Evolutionary conservation across 1,140 invertebrate species (phyloP), one percentile per base, ranked within the genome.

Genomic region (Aphelinus certus): DNA sequence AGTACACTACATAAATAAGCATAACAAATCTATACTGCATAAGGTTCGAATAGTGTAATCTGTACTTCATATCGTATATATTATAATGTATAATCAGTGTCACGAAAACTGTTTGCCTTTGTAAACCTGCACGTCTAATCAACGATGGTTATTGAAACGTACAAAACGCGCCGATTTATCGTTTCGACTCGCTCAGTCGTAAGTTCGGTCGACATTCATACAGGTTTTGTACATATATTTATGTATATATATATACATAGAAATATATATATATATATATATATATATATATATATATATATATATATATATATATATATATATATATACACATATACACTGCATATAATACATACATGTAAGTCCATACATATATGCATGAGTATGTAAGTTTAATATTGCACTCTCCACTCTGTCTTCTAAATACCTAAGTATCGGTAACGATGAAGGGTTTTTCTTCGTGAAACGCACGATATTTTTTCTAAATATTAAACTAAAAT

Each of bases 311-410:
- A 26, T 0, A 26, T 26, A 26, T 26, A 26, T 26, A 26, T 26
- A 68, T 46, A 26, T 26, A 26, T 26, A 26, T 26, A 26, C 26
- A 26, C 26, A 26, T 26, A 26, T 26, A 26, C 26, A 26, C 26
- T 26, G 26, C 26, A 26, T 26, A 26, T 26, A 26, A 26, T 26
- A 26, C 26, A 26, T 26, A 26, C 26, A 26, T 26, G 26, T 26
- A 26, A 26, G 26, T 66, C 55, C 67, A 75, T 43, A 63, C 43
- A 68, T 49, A 63, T 64, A 69, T 53, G 56, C 49, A 60, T 51
- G 57, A 45, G 26, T 53, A 62, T 64, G 60, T 42, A 58, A 66
- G 53, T 69, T 69, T 75, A 75, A 63, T 75, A 75, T 75, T 75
- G 73, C 73, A 75, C 73, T 64, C 26, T 46, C 10, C 45, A 64